A percentile compares a stretch with the other conserved stretches of the same genome.
These are phyloP conservation scores for Tamias sibiricus DNA, from an alignment of 2,113 vertebrate species.

Conservation along the genomic window DNA sequence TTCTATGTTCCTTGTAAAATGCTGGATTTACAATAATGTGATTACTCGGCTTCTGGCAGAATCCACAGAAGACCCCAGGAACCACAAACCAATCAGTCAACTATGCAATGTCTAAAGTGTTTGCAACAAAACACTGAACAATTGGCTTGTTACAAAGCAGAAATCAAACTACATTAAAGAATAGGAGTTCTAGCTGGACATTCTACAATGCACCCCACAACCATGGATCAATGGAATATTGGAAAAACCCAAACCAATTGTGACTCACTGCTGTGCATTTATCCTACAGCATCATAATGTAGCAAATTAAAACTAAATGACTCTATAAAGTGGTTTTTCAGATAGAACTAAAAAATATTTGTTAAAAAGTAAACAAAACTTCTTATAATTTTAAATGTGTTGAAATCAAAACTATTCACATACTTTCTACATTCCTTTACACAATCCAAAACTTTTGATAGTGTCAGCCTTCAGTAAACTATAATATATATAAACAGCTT, in stretches of 20 bases:
- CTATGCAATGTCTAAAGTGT: neutral
- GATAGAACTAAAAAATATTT: neutral
- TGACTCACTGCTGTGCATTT: neutral
- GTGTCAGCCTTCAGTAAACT: neutral
- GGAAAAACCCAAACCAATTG: slow-evolving; percentile 26
- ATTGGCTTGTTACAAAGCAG: slow-evolving; percentile 56
- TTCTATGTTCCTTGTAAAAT: slow-evolving; percentile 55
- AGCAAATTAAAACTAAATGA: slow-evolving; percentile 49
- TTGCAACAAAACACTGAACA: slow-evolving; percentile 56
- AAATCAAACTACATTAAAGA: slow-evolving; percentile 64
- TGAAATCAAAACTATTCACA: slow-evolving; percentile 35
- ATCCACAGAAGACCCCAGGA: slow-evolving; percentile 52
- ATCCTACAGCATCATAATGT: neutral
- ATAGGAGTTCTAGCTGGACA: neutral
- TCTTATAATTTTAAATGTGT: neutral
- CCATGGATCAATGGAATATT: slow-evolving; percentile 37
- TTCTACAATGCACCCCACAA: neutral
- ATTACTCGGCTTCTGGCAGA: slow-evolving; percentile 66
- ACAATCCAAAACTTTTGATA: neutral
- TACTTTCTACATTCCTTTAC: neutral
- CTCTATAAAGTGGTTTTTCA: neutral
- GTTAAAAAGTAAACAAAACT: neutral
- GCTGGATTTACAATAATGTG: slow-evolving; percentile 58
- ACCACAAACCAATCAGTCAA: slow-evolving; percentile 49
- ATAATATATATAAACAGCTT: neutral